Conservation (phyloP, 2,113 vertebrate species). For the Callocephalon fimbriatum region DNA sequence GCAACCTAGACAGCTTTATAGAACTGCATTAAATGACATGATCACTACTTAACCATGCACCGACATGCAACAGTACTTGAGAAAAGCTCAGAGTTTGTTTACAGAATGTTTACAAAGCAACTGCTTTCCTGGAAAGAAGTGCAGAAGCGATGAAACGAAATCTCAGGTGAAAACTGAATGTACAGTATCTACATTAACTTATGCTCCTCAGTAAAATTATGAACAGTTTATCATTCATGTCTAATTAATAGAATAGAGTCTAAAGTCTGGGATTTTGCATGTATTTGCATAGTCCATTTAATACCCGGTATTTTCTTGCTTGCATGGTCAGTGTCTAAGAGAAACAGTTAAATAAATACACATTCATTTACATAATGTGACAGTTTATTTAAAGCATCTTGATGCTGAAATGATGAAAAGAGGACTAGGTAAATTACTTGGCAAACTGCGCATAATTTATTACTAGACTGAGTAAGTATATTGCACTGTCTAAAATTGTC, state of each 20-base stretch:
- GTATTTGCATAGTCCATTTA: slow-evolving; percentile 32
- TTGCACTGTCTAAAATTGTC: slow-evolving; percentile 2
- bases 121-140: neutral
- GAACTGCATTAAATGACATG: neutral
- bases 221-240: neutral
- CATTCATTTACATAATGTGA: slow-evolving; percentile 30
- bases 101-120: neutral
- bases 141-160: neutral
- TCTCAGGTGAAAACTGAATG: neutral
- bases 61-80: neutral
- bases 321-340: neutral
- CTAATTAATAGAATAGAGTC: neutral
- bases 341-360: slow-evolving; percentile 49
- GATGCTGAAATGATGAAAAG: slow-evolving; percentile 35
- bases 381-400: slow-evolving; percentile 67
- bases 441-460: slow-evolving; percentile 43
- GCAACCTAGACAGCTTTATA: neutral
- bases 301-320: neutral
- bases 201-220: neutral
- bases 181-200: slow-evolving; percentile 36
- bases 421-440: slow-evolving; percentile 43
- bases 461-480: slow-evolving; percentile 28
- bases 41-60: neutral
- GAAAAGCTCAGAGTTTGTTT: neutral
- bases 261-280: slow-evolving; percentile 1